A percentile compares a stretch with the other conserved stretches of the same genome.
Evolutionary conservation across 2,113 vertebrate species (phyloP).

Genomic region (Gasterosteus nipponicus): DNA sequence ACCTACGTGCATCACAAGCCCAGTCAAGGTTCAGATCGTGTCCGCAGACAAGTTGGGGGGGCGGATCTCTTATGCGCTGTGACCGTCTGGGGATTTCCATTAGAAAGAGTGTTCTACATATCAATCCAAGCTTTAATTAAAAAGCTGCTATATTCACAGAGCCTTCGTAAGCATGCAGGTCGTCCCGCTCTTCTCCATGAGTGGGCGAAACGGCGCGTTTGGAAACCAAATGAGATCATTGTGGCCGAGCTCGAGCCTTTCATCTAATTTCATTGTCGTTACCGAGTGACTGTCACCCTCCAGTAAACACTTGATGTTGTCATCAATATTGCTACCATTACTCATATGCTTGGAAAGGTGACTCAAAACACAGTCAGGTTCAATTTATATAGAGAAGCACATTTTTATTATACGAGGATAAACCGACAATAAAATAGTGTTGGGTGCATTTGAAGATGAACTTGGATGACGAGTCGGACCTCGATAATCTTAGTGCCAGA

Average conservation of each 20-base stretch:
- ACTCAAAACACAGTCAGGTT: conserved; percentile 42
- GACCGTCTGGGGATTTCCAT: conserved; percentile 78
- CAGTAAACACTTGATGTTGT: conserved; percentile 78
- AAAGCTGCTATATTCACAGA: conserved; percentile 83
- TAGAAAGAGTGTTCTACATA: conserved; percentile 84
- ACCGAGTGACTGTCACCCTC: conserved; percentile 75
- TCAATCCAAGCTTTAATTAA: conserved; percentile 86
- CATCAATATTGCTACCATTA: conserved; percentile 72
- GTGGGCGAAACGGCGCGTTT: conserved; percentile 76
- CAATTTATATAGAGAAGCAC: conserved; percentile 6
- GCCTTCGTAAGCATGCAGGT: conserved; percentile 68
- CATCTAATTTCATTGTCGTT: conserved; percentile 74
- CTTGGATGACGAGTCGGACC: not conserved
- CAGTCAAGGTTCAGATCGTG: conserved; percentile 16
- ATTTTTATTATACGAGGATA: conserved; percentile 6
- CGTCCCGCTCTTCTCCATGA: conserved; percentile 59
- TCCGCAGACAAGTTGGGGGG: not conserved
- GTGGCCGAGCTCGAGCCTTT: conserved; percentile 71
- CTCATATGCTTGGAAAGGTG: conserved; percentile 72
- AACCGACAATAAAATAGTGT: not conserved
- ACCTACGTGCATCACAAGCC: conserved; percentile 31
- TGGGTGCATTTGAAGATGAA: not conserved
- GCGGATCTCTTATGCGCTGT: conserved; percentile 32
- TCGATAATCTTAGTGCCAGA: not conserved
- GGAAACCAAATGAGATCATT: conserved; percentile 83